phyloP scores from a whole-genome alignment of 2,888 invertebrate species.

The Parelbella ahira region DNA sequence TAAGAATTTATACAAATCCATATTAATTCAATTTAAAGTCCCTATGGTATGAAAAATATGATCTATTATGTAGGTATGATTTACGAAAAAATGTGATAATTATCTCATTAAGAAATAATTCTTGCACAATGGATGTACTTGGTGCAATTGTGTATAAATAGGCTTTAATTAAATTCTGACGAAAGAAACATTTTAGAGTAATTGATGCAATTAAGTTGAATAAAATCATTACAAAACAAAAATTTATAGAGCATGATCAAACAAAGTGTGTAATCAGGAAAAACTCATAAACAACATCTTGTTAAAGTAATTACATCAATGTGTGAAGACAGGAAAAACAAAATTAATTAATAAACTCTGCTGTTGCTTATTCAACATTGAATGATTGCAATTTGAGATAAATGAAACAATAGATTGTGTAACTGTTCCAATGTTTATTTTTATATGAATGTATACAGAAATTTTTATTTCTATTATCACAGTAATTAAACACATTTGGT shows the following conservation, averaged over 20 bases:
- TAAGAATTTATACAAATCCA: no score
- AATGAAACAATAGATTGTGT: constrained; percentile 27
- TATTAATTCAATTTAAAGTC: no score
- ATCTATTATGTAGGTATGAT: no score
- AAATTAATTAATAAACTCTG: constrained; percentile 7
- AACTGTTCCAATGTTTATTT: constrained; percentile 28
- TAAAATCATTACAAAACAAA: background rate
- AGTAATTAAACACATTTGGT: constrained; percentile 19
- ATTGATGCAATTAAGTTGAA: no score
- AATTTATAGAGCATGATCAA: constrained; percentile 14
- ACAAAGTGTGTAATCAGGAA: background rate
- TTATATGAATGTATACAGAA: constrained; percentile 14
- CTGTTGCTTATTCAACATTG: no score
- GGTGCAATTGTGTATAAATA: background rate
- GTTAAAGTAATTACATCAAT: background rate
- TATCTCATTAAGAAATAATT: no score
- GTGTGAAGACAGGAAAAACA: constrained; percentile 3
- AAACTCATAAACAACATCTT: background rate
- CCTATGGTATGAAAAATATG: no score
- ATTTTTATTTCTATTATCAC: constrained; percentile 13
- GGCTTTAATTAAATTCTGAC: no score
- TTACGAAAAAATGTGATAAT: no score
- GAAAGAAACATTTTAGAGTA: no score
- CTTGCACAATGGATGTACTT: no score
- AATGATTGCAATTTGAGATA: constrained; percentile 24